A percentile compares a stretch with the other conserved stretches of the same genome.
These are phyloP conservation scores for Caerostris extrusa DNA, from an alignment of 1,140 invertebrate genomes.

Conservation along the genomic window DNA sequence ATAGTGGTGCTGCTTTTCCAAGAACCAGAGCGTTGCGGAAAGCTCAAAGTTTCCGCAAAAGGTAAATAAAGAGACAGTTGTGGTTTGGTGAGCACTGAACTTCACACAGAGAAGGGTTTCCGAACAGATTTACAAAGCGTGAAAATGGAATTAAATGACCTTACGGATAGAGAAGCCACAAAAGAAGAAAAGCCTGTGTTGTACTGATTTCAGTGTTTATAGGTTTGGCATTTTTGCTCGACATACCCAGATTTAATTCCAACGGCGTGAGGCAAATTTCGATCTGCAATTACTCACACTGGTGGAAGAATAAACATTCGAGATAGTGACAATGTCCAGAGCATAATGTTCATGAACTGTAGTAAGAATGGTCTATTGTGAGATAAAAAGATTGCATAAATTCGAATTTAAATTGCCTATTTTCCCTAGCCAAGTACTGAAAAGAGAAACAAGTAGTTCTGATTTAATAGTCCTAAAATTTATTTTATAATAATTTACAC, in stretches of 20 bases:
- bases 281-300: conserved; percentile 23
- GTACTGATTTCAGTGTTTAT: conserved; percentile 48
- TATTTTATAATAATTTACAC: too few species aligned
- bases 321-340: conserved; percentile 28
- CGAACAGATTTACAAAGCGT: conserved; percentile 73
- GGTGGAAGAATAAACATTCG: conserved; percentile 22
- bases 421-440: too few species aligned
- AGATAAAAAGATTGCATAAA: background rate
- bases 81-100: conserved; percentile 7
- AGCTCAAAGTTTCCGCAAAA: conserved; percentile 40
- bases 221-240: background rate
- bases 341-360: background rate
- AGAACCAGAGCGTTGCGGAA: conserved; percentile 41
- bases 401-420: too few species aligned
- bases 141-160: conserved; percentile 74
- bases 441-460: too few species aligned
- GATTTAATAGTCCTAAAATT: too few species aligned
- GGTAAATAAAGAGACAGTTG: conserved; percentile 47
- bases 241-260: conserved; percentile 48
- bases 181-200: conserved; percentile 3
- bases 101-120: conserved; percentile 6
- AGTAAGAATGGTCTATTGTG: background rate
- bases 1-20: conserved; percentile 50
- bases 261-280: background rate
- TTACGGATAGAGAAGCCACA: conserved; percentile 47